Evolutionary conservation across 92 coral and sea anemone genomes (phyloP).

Genomic region (Pocillopora meandrina): DNA sequence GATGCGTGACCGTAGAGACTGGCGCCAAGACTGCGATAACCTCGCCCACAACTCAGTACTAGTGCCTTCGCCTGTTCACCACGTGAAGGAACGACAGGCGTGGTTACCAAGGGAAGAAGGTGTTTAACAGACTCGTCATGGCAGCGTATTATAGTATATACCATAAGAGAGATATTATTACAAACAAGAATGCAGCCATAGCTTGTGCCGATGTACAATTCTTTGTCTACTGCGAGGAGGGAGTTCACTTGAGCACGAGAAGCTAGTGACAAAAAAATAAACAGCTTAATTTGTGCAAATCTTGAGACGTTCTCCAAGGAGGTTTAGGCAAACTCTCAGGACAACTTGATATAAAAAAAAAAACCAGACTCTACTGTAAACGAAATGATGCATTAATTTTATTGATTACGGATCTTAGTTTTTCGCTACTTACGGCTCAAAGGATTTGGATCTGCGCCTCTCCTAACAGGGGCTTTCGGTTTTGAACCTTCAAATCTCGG

Average conservation of each 20-base stretch:
- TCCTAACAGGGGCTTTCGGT: slow-evolving; percentile 30
- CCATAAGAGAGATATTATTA: slow-evolving; percentile 82
- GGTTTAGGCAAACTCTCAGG: too few species aligned
- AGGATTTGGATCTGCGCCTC: slow-evolving; percentile 40
- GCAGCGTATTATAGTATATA: slow-evolving; percentile 85
- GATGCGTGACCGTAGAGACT: slow-evolving; percentile 80
- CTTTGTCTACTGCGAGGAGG: slow-evolving; percentile 89
- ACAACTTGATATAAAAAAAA: too few species aligned
- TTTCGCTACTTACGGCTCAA: slow-evolving; percentile 34
- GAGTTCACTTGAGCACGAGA: slow-evolving; percentile 94
- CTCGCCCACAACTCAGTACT: slow-evolving; percentile 93
- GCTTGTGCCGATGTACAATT: slow-evolving; percentile 92
- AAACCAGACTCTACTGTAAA: too few species aligned
- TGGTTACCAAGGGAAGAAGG: slow-evolving; percentile 87
- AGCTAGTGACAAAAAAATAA: slow-evolving; percentile 45
- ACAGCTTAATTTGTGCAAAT: too few species aligned
- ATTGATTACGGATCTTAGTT: not conserved
- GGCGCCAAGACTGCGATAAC: slow-evolving; percentile 91
- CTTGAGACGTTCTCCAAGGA: too few species aligned
- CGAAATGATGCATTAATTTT: too few species aligned
- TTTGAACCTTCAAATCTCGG: slow-evolving; percentile 83
- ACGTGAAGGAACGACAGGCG: slow-evolving; percentile 60
- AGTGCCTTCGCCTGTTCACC: slow-evolving; percentile 71
- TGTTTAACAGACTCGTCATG: slow-evolving; percentile 85
- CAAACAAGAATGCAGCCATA: slow-evolving; percentile 98